phyloP scores from a whole-genome alignment of 2,888 invertebrate species.

The Machimus atricapillus region DNA sequence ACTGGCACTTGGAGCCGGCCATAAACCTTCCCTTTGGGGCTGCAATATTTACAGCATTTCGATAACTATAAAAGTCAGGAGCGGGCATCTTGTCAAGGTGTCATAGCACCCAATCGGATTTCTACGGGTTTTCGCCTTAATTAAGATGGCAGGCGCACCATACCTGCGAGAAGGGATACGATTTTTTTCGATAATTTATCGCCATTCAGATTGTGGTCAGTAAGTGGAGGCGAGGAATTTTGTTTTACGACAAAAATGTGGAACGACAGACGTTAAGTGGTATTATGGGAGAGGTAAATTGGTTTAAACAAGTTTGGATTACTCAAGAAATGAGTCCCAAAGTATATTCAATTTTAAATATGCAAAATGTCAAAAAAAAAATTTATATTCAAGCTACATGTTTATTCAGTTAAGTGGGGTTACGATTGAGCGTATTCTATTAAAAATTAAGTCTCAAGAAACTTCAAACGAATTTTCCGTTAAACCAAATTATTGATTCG shows the following conservation, averaged over 20 bases:
- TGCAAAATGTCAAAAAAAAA: background rate
- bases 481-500: too few species aligned
- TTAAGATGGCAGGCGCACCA: background rate
- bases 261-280: background rate
- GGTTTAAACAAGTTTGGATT: background rate
- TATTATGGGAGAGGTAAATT: background rate
- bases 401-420: too few species aligned
- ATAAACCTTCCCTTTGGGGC: background rate
- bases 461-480: too few species aligned
- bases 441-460: too few species aligned
- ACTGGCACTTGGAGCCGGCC: background rate
- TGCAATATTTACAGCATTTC: background rate
- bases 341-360: background rate
- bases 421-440: too few species aligned
- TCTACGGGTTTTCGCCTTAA: background rate
- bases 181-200: background rate
- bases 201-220: background rate
- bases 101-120: background rate
- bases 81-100: background rate
- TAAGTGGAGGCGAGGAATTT: background rate
- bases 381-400: too few species aligned
- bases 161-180: background rate
- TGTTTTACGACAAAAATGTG: background rate
- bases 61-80: constrained; percentile 8
- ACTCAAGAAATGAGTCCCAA: background rate